Evolutionary conservation across 1,140 invertebrate genomes (phyloP), one percentile per base, ranked within the genome.

Genomic region (Littorina saxatilis): DNA sequence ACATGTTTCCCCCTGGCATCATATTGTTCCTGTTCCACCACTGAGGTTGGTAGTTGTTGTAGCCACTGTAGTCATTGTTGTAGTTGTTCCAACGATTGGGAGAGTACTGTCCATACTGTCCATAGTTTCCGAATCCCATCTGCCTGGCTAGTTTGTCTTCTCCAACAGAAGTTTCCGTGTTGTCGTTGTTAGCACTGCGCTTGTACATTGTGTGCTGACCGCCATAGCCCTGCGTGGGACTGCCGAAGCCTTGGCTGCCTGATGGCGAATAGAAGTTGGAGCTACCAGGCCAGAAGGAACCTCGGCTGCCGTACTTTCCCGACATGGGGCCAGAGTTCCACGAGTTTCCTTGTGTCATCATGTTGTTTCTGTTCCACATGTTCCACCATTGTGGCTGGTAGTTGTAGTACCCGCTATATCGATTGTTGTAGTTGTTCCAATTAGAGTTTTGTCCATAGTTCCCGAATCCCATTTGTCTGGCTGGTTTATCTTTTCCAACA

Each of bases 11-110:
- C 39, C 40, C 37, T 43, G 70, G 70, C 70, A 35, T 43, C 17
- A 23, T 37, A 39, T 27, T 73, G 70, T 40, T 5, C 4, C 3
- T 73, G 40, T 73, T 73, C 70, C 70, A 73, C 70, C 70, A 73
- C n/a, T 43, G 39, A 9, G 39, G 70, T 39, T 39, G 13, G 70
- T 40, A 5, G 40, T 37, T 73, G 23, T 37, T 29, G 58, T 61
- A 5, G 20, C 23, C 23, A 5, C 20, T 61, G 5, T 13, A n/a
- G 58, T 23, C 27, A 23, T 47, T 47, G 43, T 47, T 5, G 43
- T 47, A 9, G 43, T 47, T 47, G 5, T 17, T 5, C 43, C 43
- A 47, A 5, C 43, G 43, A 47, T 47, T 17, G 43, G 43, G 43
- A 47, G 43, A 47, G 43, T 9, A 5, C 17, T 5, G 43, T 47